Percentiles rank a stretch among this genome's conserved stretches.
phyloP scores from a whole-genome alignment of 1,140 invertebrate species.

The Apis florea region DNA sequence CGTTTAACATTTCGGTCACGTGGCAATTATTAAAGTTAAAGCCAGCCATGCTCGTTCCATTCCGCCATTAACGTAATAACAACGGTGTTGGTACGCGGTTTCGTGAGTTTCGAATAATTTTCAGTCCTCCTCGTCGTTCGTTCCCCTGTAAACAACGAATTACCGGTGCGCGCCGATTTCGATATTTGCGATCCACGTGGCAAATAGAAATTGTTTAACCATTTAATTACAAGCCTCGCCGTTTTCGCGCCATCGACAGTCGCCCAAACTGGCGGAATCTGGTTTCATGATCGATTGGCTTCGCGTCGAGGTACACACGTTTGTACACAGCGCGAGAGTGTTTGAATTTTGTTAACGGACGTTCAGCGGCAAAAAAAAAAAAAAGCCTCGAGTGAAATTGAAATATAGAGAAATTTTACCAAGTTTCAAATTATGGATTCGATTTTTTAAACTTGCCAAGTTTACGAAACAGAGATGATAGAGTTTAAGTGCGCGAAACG shows the following conservation, averaged over 20 bases:
- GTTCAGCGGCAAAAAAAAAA: too few relatives aligned
- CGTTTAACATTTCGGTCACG: neutral
- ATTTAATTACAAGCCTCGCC: constrained; percentile 20
- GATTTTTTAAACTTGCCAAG: too few relatives aligned
- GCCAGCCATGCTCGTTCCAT: neutral
- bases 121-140: neutral
- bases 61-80: constrained; percentile 21
- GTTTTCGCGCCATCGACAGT: constrained; percentile 1
- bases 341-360: neutral
- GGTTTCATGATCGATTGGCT: neutral
- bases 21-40: constrained; percentile 30
- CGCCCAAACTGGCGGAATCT: neutral
- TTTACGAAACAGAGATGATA: too few relatives aligned
- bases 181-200: constrained; percentile 19
- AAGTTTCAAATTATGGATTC: neutral
- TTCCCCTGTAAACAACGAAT: constrained; percentile 1
- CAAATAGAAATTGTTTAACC: neutral
- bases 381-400: too few relatives aligned
- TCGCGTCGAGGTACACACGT: neutral
- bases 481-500: too few relatives aligned
- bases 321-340: too few relatives aligned
- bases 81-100: constrained; percentile 3
- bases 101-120: neutral
- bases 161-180: neutral
- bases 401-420: neutral